These are phyloP conservation scores for Nebria salina DNA, from an alignment of 2,888 invertebrate species.

Conservation along the genomic window DNA sequence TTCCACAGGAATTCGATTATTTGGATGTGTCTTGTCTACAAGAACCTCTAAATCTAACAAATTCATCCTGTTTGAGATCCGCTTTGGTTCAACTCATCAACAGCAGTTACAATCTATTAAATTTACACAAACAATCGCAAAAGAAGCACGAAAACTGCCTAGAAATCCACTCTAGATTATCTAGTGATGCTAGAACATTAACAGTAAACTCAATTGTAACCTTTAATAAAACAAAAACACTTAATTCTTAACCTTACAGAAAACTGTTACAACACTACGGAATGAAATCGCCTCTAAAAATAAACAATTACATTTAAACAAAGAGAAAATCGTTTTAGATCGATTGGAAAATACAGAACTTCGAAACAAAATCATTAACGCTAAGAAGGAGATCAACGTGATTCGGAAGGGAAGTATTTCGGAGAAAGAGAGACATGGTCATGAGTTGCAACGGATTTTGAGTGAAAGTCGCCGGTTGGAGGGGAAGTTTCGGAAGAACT, in stretches of 20 bases:
- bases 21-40: slow-evolving; percentile 31
- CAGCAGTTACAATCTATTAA: slow-evolving; percentile 28
- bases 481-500: slow-evolving; percentile 27
- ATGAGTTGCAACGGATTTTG: slow-evolving; percentile 26
- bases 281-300: slow-evolving; percentile 36
- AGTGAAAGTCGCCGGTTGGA: slow-evolving; percentile 20
- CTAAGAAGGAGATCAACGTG: slow-evolving; percentile 31
- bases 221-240: neutral
- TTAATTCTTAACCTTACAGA: neutral
- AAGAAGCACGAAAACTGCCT: slow-evolving; percentile 19
- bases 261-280: slow-evolving; percentile 19
- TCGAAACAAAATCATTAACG: slow-evolving; percentile 16
- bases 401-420: slow-evolving; percentile 25
- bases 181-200: slow-evolving; percentile 17
- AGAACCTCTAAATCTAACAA: slow-evolving; percentile 14
- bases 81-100: slow-evolving; percentile 27
- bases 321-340: slow-evolving; percentile 34
- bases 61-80: neutral
- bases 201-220: neutral
- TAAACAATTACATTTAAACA: slow-evolving; percentile 25
- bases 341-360: slow-evolving; percentile 25
- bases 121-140: slow-evolving; percentile 18
- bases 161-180: slow-evolving; percentile 26
- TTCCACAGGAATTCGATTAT: slow-evolving; percentile 36
- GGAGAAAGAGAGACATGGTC: slow-evolving; percentile 20